Evolutionary conservation across 2,888 invertebrate species (phyloP), one percentile per base, ranked within the genome.

Genomic region (Elmis aenea): DNA sequence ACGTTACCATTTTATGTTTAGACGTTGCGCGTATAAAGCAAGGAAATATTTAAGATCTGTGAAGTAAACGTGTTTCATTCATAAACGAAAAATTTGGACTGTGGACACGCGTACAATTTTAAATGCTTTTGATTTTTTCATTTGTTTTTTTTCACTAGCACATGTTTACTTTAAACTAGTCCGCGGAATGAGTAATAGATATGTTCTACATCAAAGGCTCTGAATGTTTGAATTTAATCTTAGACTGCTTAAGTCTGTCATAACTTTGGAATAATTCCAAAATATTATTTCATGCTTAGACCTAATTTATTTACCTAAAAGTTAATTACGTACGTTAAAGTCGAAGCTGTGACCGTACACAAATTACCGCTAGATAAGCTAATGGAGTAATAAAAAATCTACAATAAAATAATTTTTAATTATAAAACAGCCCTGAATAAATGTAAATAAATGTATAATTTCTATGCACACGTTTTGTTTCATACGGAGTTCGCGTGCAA

Each of bases 221-320:
- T 50, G 50, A 47, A 42, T 42, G 47, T 45, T 47, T 35, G 47
- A 42, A 39, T 42, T 26, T 33, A 40, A 42, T 42, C 42, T 41
- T 25, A 23, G 25, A 42, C 47, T 40, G 39, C 45, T 42, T 40
- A 40, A 26, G 39, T 37, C 30, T 47, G 47, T 47, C 47, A 47
- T 45, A 45, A 47, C 33, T 42, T 46, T 47, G 47, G 42, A 45
- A 12, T 29, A 20, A 36, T 23, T 42, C 47, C 47, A 47, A 37
- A 34, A 26, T 21, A 38, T 26, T 13, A 10, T 13, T 2, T 8
- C 10, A 21, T n/a, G n/a, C n/a, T n/a, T n/a, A n/a, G n/a, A n/a
- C n/a, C n/a, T n/a, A n/a, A n/a, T n/a, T n/a, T n/a, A n/a, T n/a
- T n/a, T n/a, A n/a, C n/a, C n/a, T n/a, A n/a, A n/a, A n/a, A n/a